A percentile compares a stretch with the other conserved stretches of the same genome.
phyloP scores from a whole-genome alignment of 2,113 vertebrate species.

The Myodes glareolus region DNA sequence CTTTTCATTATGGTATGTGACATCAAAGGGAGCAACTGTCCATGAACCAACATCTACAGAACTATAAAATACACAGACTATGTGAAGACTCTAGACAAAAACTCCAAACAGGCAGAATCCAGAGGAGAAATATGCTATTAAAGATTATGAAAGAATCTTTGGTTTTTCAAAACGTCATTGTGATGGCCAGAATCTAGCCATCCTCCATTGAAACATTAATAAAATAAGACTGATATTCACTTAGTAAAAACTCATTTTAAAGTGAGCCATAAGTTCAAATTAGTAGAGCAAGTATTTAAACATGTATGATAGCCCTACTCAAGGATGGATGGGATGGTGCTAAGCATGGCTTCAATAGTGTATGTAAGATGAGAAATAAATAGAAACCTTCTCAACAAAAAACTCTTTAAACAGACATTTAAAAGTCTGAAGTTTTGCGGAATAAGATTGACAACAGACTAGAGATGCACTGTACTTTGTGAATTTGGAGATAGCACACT shows the following conservation, averaged over 20 bases:
- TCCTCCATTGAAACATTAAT: neutral
- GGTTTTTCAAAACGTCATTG: neutral
- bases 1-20: neutral
- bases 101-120: neutral
- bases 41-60: neutral
- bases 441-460: neutral
- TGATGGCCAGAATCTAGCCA: neutral
- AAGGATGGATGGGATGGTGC: neutral
- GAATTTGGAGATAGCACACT: neutral
- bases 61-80: neutral
- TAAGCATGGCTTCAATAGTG: neutral
- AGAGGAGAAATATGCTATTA: neutral
- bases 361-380: neutral
- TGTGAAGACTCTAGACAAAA: neutral
- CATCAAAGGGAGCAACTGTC: neutral
- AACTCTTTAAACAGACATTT: neutral
- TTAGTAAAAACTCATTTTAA: neutral
- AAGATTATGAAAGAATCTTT: neutral
- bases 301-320: neutral
- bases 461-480: neutral
- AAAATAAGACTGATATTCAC: neutral
- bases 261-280: neutral
- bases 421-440: neutral
- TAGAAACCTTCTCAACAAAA: neutral
- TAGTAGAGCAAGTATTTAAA: neutral